Evolutionary conservation across 2,888 invertebrate genomes (phyloP), one percentile per base, ranked within the genome.

Genomic region (Coronaproctus castanopsis): DNA sequence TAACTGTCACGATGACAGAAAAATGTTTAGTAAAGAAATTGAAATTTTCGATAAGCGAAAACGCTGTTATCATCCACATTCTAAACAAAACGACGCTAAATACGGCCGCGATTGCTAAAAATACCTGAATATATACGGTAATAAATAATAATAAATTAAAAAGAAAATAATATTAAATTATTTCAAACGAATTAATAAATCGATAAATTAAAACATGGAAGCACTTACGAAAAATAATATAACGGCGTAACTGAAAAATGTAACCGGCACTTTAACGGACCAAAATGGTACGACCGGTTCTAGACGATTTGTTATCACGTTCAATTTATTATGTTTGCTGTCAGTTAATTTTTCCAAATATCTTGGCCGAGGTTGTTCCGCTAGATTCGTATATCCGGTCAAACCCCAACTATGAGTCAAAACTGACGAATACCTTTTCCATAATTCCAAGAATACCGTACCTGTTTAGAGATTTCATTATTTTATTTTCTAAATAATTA

Each of bases 351-450:
- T 74, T 0, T 87, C 87, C 62, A 95, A 76, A 72, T 88, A 95
- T 72, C 93, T 87, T 53, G 93, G 93, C 51, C 93, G 75, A 1
- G 93, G 93, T 70, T 92, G 90, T 71, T 93, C 93, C 73, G 92
- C 88, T 69, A 85, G 83, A 22, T 85, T 80, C 73, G 93, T 92
- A 70, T 90, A 91, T 21, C 87, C 88, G 0, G 89, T 87, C 63
- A 95, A 77, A 74, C 95, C 95, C 96, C 96, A 97, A 60, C 91
- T 81, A 73, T 95, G 95, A 2, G 92, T 91, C 70, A 96, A 88
- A 74, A 91, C 89, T 0, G 90, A 87, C 1, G 92, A 90, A 71
- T 92, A 93, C 21, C 93, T 79, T 74, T 93, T 96, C 96, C 96
- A 97, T 63, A 92, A 75, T 73, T 97, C 96, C 69, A 95, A 74